A percentile compares a stretch with the other conserved stretches of the same genome.
Conservation (phyloP, 2,113 vertebrate species). For the Tachycineta bicolor region DNA sequence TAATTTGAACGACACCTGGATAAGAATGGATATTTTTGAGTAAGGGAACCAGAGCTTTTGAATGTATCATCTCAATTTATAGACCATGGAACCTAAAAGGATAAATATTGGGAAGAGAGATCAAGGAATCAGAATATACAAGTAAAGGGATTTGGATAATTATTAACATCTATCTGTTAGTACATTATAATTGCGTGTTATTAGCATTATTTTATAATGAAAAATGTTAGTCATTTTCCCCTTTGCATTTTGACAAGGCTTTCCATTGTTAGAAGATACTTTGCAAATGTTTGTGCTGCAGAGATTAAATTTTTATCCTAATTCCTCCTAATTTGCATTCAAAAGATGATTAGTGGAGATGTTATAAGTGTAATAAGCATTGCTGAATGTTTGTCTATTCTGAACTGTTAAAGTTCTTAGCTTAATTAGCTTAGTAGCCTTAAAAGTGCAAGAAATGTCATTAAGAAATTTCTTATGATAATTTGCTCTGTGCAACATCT, state of each 20-base stretch:
- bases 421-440: neutral
- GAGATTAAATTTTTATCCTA: neutral
- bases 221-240: rapidly evolving
- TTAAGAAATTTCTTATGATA: neutral
- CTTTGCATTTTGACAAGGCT: neutral
- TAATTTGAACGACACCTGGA: neutral
- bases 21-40: neutral
- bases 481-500: neutral
- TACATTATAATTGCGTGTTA: neutral
- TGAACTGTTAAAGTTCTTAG: neutral
- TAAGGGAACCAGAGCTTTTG: neutral
- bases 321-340: neutral
- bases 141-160: neutral
- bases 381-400: neutral
- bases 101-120: neutral
- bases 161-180: neutral
- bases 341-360: neutral
- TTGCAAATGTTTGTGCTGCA: neutral
- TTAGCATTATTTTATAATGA: neutral
- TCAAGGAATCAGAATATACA: neutral
- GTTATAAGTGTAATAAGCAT: neutral
- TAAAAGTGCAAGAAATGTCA: neutral
- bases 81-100: neutral
- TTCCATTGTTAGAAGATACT: neutral
- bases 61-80: neutral